Evolutionary conservation across 2,797 vertebrate genomes (phyloP), one percentile per base, ranked within the genome.

Genomic region (Brotula barbata): DNA sequence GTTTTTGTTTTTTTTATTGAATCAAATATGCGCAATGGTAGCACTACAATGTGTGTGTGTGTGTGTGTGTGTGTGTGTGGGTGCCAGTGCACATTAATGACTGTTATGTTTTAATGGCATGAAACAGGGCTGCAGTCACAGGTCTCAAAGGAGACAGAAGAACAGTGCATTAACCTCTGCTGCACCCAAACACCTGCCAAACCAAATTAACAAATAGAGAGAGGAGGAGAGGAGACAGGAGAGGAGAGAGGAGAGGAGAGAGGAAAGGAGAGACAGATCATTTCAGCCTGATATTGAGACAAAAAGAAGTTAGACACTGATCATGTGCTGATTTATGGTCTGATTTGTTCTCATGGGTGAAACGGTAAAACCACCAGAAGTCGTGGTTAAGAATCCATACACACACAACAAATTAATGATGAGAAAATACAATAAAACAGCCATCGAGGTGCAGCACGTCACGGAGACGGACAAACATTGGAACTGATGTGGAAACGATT

Each of bases 151-250:
- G 79, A 83, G 55, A 62, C 34, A 47, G 54, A 54, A 43, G 73
- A 66, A 57, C 49, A 68, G 60, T 62, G 56, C 79, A 78, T 85
- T 82, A 85, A 77, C 70, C 75, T 71, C 71, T 36, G 53, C 52
- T 69, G 68, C 75, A 77, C 76, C 71, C 59, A 61, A 80, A 77
- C 77, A 82, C 52, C 82, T 80, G 82, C 73, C 73, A 46, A 52
- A 59, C 33, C 59, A 58, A 73, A 68, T 75, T 53, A 42, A 20
- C 58, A 15, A 23, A 14, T 10, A 37, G 31, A 37, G 17, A 25
- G 28, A 21, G 17, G 10, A 21, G 13, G 15, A 44, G 21, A 31
- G 15, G 21, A 7, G 19, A 12, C 1, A 8, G 39, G n/a, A 37
- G 39, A 36, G 12, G 14, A 19, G 12, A 46, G 31, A 9, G 11